Base-by-base conservation (phyloP, 2,888 invertebrate genomes). In the Ophioninae sp. region DNA sequence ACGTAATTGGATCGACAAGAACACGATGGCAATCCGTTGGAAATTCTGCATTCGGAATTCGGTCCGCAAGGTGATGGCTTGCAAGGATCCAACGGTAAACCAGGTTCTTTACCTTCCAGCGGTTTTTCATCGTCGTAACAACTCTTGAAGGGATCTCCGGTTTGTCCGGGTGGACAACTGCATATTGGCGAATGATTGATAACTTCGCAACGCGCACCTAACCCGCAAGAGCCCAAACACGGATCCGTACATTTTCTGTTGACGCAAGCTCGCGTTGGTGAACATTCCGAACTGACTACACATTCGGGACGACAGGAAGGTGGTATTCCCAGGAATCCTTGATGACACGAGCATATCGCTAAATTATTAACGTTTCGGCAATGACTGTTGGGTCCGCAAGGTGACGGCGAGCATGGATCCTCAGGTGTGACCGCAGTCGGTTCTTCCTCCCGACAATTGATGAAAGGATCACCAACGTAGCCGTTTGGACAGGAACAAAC, bases 61-160 rank as follows among this genome's bases (percentile, higher is more conserved):
- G 97, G 96, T 82, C 97, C 97, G 93, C 97, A 97, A 0, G 97
- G 97, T 59, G 96, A 95, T 81, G 96, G 96, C 83, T 94, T 93
- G 90, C 97, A 97, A 9, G 96, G 96, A 91, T 95, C 93, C 89
- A 93, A 87, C 87, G 93, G 90, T 22, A 72, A 30, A 30, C 30
- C 83, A 73, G 87, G 87, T 72, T 88, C 87, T 41, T 92, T 90
- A 59, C 92, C 91, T 88, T 90, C 90, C 59, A 92, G 6, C 90
- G 91, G 88, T 83, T 92, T 92, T 89, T 93, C 91, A 88, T 95
- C 93, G 87, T 95, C 95, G 84, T 95, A 94, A 90, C 96, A 96
- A 87, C 96, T 95, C 90, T 95, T 95, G 93, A 97, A 96, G 74
- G 97, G 97, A 95, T 97, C 97, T 59, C 97, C 97, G 37, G 93